These are phyloP conservation scores for Erpetoichthys calabaricus DNA, from an alignment of 2,797 vertebrate genomes.

Conservation along the genomic window DNA sequence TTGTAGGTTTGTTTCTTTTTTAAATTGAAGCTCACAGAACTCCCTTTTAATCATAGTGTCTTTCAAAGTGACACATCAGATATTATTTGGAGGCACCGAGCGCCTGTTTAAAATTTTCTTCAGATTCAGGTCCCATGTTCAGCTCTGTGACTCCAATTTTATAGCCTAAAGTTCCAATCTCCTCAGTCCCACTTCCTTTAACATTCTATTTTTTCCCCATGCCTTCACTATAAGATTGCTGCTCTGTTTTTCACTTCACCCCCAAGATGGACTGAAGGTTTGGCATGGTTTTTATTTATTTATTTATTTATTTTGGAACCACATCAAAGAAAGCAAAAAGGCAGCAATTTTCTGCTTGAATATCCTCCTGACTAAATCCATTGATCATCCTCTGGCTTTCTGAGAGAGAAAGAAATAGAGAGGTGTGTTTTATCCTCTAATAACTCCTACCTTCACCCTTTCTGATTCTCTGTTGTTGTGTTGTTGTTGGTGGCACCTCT, in stretches of 20 bases:
- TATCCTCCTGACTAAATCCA: conserved; percentile 99
- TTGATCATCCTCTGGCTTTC: conserved; percentile 96
- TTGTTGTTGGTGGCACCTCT: conserved; percentile 86
- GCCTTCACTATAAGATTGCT: conserved; percentile 48
- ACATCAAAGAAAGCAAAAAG: conserved; percentile 89
- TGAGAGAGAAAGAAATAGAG: conserved; percentile 76
- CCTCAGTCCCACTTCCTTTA: conserved; percentile 39
- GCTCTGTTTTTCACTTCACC: conserved; percentile 54
- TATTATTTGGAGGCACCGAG: not conserved
- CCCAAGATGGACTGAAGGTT: conserved; percentile 46
- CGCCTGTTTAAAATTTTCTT: conserved; percentile 24
- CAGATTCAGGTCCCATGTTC: conserved; percentile 46
- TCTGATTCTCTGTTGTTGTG: conserved; percentile 73
- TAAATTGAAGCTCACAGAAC: too few species aligned
- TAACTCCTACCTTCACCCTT: conserved; percentile 96
- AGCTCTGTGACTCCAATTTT: conserved; percentile 66
- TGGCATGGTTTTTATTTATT: conserved; percentile 33
- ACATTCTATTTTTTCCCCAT: conserved; percentile 33
- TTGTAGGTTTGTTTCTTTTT: too few species aligned
- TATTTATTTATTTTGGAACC: conserved; percentile 43
- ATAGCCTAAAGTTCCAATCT: conserved; percentile 68
- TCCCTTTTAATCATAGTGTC: too few species aligned
- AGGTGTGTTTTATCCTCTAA: conserved; percentile 97
- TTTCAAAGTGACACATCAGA: not conserved
- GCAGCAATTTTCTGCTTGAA: conserved; percentile 99